Base-by-base conservation (phyloP, 2,113 vertebrate species). In the Misgurnus anguillicaudatus region DNA sequence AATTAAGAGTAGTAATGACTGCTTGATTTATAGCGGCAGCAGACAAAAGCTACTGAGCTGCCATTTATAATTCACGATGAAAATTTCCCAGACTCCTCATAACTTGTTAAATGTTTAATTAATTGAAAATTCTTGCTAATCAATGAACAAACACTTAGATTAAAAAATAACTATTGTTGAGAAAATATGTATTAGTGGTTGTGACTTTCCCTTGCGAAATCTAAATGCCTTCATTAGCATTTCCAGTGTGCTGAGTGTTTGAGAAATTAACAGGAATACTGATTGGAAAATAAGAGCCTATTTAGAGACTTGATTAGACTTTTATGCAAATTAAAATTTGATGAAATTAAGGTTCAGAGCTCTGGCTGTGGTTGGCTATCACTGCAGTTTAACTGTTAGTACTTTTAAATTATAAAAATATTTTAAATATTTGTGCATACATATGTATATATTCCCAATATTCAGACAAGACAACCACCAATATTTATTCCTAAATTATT, bases 201-300 rank as follows among this genome's bases (percentile, higher is more conserved):
- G 36, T 5, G 38, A 69, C 53, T 69, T 79, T 31, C 65, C 61
- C 41, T 8, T 53, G 31, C 21, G 45, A 75, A 68, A 55, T 64
- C 36, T 45, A 73, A 69, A 75, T 64, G 47, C 47, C 47, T 47
- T 75, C n/a, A 9, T 75, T 75, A 79, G 64, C 39, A 45, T 78
- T 70, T 79, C 38, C 55, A 74, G 63, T 57, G 24, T n/a, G 16
- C 7, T 76, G 77, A 79, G 60, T n/a, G n/a, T 70, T 76, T 75
- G 39, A 64, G 42, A 48, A 47, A 79, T 83, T 17, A 80, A 79
- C 65, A 11, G n/a, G 17, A 80, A 65, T 24, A 16, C 47, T 80
- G 77, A 66, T 76, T 61, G 69, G 58, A 70, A 80, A 76, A 76
- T 80, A 66, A 70, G 48, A 58, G 39, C 14, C n/a, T 75, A 64